phyloP scores from a whole-genome alignment of 2,888 invertebrate species.

The Morpho deidamia region DNA sequence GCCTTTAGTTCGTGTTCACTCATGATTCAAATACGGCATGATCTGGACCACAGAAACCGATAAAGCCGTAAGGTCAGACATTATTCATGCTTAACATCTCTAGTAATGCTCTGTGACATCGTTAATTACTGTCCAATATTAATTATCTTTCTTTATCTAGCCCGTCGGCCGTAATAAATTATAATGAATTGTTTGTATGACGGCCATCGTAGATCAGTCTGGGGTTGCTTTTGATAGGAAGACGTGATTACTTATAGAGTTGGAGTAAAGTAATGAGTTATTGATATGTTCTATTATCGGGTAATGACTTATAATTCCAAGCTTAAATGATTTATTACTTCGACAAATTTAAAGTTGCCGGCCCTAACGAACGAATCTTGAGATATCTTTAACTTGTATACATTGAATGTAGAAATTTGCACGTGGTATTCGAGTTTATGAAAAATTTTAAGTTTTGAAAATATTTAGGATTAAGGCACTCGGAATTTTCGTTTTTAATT shows the following conservation, averaged over 20 bases:
- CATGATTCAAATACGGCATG: constrained; percentile 5
- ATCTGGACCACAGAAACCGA: constrained; percentile 5
- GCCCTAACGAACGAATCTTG: no score
- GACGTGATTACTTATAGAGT: background rate
- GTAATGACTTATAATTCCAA: background rate
- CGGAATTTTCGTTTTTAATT: no score
- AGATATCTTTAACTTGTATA: no score
- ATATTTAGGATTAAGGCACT: no score
- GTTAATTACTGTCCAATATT: constrained; percentile 45
- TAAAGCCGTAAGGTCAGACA: constrained; percentile 29
- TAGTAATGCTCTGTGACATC: constrained; percentile 40
- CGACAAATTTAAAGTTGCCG: no score
- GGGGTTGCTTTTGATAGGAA: background rate
- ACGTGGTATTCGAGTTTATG: no score
- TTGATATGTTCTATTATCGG: constrained; percentile 9
- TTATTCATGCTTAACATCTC: constrained; percentile 38
- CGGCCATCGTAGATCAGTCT: constrained; percentile 8
- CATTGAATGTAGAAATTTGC: no score
- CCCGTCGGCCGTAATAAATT: constrained; percentile 17
- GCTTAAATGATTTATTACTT: background rate
- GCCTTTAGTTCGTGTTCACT: background rate
- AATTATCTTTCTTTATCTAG: constrained; percentile 39
- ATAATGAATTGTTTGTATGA: constrained; percentile 10
- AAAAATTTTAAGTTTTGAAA: no score
- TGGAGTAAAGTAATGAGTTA: constrained; percentile 12